Percentiles rank a stretch among this genome's conserved stretches.
Conservation (phyloP, 2,888 invertebrate genomes). For the Melieria picta region DNA sequence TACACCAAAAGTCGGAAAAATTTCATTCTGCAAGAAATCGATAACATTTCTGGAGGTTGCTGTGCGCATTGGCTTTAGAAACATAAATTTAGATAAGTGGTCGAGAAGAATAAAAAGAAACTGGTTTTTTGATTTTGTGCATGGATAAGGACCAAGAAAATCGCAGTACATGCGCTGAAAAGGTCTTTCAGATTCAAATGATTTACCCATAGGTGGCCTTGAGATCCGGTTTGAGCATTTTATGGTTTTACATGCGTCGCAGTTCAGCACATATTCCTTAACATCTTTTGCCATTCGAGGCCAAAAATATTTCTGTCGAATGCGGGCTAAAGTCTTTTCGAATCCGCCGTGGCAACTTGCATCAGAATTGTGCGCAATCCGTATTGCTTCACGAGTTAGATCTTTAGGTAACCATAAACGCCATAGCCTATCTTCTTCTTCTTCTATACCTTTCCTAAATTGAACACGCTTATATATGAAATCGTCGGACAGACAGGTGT, state of each 20-base stretch:
- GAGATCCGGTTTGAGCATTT: slow-evolving; percentile 10
- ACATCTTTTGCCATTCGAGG: slow-evolving; percentile 14
- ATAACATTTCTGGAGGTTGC: slow-evolving; percentile 25
- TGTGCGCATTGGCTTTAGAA: slow-evolving; percentile 16
- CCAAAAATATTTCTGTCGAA: slow-evolving; percentile 36
- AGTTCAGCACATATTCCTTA: slow-evolving; percentile 30
- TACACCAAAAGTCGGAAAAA: slow-evolving; percentile 48
- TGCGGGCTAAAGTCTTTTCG: slow-evolving; percentile 26
- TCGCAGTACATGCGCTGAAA: slow-evolving; percentile 27
- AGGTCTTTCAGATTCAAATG: neutral
- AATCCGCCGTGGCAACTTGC: no score
- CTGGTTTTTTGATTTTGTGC: neutral
- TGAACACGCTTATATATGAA: neutral
- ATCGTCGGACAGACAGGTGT: neutral
- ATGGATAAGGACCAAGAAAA: slow-evolving; percentile 35
- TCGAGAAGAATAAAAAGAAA: slow-evolving; percentile 23
- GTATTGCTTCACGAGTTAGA: no score
- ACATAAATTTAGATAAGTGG: slow-evolving; percentile 23
- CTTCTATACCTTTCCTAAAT: neutral
- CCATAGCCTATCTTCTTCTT: neutral
- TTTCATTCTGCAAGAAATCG: slow-evolving; percentile 29
- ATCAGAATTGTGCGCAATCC: no score
- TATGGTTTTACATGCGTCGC: slow-evolving; percentile 30
- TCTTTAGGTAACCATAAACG: no score
- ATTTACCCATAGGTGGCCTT: neutral